These are phyloP conservation scores for Puffinus mauretanicus DNA, from an alignment of 2,113 vertebrate genomes.

Conservation along the genomic window DNA sequence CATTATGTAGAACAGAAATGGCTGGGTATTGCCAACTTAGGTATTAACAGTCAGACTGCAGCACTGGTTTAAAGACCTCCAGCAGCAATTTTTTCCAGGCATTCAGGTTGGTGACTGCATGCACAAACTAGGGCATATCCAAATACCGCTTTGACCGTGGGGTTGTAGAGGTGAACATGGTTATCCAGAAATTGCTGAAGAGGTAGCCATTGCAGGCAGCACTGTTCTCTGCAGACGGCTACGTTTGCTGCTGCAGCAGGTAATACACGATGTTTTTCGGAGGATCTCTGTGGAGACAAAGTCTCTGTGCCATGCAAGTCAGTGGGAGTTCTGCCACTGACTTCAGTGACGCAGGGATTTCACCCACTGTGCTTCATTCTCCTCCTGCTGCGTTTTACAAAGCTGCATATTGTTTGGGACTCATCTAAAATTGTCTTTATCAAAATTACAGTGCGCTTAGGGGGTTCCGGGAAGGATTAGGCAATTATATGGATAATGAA, in stretches of 20 bases:
- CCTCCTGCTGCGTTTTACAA: constrained; percentile 17
- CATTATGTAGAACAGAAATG: not conserved
- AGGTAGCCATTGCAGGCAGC: not conserved
- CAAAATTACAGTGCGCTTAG: constrained; percentile 13
- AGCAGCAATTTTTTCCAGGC: not conserved
- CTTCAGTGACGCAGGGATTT: not conserved
- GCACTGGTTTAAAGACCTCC: not conserved
- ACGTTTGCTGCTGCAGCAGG: not conserved
- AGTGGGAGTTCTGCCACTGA: not conserved
- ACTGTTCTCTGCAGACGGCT: not conserved
- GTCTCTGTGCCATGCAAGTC: not conserved
- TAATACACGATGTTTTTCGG: not conserved
- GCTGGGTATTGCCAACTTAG: not conserved
- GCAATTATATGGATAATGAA: constrained; percentile 51
- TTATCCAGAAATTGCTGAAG: not conserved
- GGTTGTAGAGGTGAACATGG: not conserved
- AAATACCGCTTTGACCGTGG: not conserved
- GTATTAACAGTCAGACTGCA: not conserved
- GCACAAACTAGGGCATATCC: not conserved
- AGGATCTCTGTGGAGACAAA: not conserved
- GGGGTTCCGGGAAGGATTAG: constrained; percentile 31
- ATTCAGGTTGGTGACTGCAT: not conserved
- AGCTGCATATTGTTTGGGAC: not conserved
- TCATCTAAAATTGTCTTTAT: constrained; percentile 15
- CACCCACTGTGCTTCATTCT: constrained; percentile 18